Conservation (phyloP, 2,888 invertebrate genomes). For the Drosophila putrida region DNA sequence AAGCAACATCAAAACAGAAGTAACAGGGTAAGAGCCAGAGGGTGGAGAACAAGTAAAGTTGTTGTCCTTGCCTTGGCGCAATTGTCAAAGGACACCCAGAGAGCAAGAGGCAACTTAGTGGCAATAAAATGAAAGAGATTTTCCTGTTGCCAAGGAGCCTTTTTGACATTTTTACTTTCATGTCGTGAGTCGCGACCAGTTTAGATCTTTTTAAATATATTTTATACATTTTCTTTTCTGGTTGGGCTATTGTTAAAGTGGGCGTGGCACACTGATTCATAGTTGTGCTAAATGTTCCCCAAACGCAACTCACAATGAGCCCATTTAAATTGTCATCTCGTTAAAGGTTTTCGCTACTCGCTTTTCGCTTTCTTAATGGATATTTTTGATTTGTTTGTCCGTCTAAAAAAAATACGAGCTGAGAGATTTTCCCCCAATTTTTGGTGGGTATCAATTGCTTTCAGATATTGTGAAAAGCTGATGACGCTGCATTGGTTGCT, state of each 20-base stretch:
- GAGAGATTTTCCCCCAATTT: neutral
- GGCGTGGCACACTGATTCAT: conserved; percentile 18
- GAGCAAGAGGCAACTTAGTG: conserved; percentile 43
- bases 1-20: conserved; percentile 12
- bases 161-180: conserved; percentile 38
- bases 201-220: conserved; percentile 21
- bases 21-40: neutral
- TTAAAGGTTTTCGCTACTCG: conserved; percentile 29
- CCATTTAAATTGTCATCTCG: conserved; percentile 64
- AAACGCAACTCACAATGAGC: conserved; percentile 45
- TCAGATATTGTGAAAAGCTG: conserved; percentile 52
- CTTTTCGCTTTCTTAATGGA: conserved; percentile 45
- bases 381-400: conserved; percentile 70
- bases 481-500: conserved; percentile 79
- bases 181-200: conserved; percentile 32
- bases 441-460: conserved; percentile 53
- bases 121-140: conserved; percentile 60
- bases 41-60: neutral
- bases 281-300: conserved; percentile 65
- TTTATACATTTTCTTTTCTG: conserved; percentile 7
- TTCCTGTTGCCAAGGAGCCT: conserved; percentile 28
- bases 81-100: conserved; percentile 71
- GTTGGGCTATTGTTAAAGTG: conserved; percentile 17
- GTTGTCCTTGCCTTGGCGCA: conserved; percentile 57
- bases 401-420: neutral